phyloP scores from a whole-genome alignment of 2,113 vertebrate genomes.

The Pelecanoides urinatrix region DNA sequence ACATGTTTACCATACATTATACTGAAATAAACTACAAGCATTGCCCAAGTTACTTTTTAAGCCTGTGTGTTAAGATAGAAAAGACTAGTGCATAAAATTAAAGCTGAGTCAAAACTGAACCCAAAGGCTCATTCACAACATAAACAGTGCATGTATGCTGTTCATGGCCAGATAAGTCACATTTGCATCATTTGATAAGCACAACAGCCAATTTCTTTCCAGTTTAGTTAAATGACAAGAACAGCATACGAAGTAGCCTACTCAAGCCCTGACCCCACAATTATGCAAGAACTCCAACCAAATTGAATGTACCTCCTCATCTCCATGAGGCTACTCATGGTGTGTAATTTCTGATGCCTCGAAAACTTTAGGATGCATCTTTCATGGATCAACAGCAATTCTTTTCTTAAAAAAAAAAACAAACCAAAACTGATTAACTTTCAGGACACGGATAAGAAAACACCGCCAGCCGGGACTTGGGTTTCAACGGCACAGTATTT shows the following conservation, averaged over 20 bases:
- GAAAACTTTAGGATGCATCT: not conserved
- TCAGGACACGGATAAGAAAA: not conserved
- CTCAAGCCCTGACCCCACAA: not conserved
- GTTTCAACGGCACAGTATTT: not conserved
- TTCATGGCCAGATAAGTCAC: not conserved
- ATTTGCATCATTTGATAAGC: not conserved
- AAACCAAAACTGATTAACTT: not conserved
- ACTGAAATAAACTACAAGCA: not conserved
- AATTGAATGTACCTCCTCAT: not conserved
- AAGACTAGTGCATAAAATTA: not conserved
- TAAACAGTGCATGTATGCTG: not conserved
- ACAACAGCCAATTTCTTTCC: not conserved
- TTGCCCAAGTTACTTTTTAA: not conserved
- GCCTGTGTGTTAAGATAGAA: not conserved
- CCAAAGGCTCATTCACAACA: not conserved
- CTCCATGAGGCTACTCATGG: not conserved
- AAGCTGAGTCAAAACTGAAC: not conserved
- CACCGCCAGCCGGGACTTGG: not conserved
- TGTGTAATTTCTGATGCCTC: not conserved
- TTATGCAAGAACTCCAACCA: not conserved
- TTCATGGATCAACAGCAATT: not conserved
- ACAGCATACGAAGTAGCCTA: not conserved
- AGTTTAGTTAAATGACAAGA: not conserved
- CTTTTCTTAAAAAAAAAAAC: not conserved
- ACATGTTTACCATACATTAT: not conserved